Evolutionary conservation across 2,797 vertebrate species (phyloP).

Genomic region (Uromys caudimaculatus): DNA sequence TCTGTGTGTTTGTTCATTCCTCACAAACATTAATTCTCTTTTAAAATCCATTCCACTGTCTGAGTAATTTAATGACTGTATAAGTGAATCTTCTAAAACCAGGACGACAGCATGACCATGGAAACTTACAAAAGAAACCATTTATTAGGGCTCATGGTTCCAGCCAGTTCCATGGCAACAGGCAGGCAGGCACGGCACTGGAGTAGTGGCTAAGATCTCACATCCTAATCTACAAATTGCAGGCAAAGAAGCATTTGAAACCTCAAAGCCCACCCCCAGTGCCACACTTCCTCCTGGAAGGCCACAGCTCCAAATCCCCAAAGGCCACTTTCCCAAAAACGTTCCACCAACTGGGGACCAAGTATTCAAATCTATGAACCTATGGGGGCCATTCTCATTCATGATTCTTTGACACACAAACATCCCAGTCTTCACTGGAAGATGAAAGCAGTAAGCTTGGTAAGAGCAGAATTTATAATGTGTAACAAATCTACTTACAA

Average conservation of each 20-base stretch:
- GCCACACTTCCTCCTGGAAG: background rate
- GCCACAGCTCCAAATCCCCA: background rate
- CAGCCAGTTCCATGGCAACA: background rate
- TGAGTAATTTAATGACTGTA: background rate
- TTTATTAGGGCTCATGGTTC: background rate
- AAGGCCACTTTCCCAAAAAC: background rate
- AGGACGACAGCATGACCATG: background rate
- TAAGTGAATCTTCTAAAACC: background rate
- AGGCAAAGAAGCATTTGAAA: background rate
- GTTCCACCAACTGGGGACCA: background rate
- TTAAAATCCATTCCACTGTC: background rate
- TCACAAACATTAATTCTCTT: slow-evolving; percentile 6
- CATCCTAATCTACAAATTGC: background rate
- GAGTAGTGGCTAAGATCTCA: background rate
- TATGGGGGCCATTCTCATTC: background rate
- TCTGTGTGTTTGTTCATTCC: background rate
- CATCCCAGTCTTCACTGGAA: slow-evolving; percentile 5
- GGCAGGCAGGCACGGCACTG: background rate
- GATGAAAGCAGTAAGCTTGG: background rate
- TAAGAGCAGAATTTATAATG: slow-evolving; percentile 1
- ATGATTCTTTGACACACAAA: slow-evolving; percentile 19
- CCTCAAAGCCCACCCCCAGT: background rate
- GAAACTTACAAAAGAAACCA: background rate
- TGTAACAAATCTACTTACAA: slow-evolving; percentile 38
- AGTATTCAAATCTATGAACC: background rate